These are phyloP conservation scores for Apostichopus japonicus DNA, from an alignment of 35 echinoderm and acorn worm species.

Conservation along the genomic window DNA sequence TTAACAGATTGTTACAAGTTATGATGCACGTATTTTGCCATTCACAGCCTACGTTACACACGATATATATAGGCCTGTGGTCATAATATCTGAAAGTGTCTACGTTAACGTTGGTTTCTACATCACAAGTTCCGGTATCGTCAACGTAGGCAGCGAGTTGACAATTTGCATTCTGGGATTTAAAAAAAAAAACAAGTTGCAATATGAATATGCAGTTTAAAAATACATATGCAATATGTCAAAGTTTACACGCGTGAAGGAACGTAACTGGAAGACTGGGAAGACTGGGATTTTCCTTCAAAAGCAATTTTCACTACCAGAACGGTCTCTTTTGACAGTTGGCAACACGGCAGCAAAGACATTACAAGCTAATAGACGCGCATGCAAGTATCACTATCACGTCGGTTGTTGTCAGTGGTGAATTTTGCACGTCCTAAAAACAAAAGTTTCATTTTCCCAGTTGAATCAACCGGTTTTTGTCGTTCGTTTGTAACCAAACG, in stretches of 20 bases:
- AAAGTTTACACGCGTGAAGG: slow-evolving; percentile 15
- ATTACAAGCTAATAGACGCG: not conserved
- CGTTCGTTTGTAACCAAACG: not conserved
- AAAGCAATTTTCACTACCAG: not conserved
- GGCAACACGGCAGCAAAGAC: not conserved
- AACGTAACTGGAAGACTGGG: slow-evolving; percentile 8
- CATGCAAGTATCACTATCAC: not conserved
- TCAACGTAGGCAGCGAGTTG: slow-evolving; percentile 22
- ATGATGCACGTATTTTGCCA: not conserved
- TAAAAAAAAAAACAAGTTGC: not conserved
- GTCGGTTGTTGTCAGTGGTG: not conserved
- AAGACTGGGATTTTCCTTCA: slow-evolving; percentile 44
- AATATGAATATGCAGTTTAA: not conserved
- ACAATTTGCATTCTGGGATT: slow-evolving; percentile 31
- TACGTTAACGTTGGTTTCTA: not conserved
- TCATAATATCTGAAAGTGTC: not conserved
- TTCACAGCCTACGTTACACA: no score
- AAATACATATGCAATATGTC: slow-evolving; percentile 1
- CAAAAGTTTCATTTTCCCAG: not conserved
- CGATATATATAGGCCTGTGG: not conserved
- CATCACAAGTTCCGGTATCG: slow-evolving; percentile 18
- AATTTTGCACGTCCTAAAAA: not conserved
- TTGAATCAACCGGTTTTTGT: not conserved
- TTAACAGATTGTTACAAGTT: not conserved
- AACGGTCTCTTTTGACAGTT: not conserved